Percentiles rank a stretch among this genome's conserved stretches.
These are phyloP conservation scores for Solenopsis invicta DNA, from an alignment of 1,140 invertebrate species.

Conservation along the genomic window DNA sequence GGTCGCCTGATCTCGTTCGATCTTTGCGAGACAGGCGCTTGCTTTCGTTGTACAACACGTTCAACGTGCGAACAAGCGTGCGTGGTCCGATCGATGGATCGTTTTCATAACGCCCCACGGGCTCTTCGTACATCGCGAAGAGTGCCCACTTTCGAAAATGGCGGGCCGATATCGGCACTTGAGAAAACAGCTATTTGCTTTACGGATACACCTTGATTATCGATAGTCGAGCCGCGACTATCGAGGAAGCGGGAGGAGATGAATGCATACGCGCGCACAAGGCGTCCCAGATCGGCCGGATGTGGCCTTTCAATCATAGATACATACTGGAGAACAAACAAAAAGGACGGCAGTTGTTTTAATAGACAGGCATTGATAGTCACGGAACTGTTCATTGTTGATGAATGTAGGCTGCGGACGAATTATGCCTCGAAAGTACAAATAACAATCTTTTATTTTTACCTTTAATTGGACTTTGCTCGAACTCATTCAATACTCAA, in stretches of 20 bases:
- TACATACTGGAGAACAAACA: neutral
- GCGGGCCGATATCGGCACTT: constrained; percentile 51
- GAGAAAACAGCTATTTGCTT: constrained; percentile 72
- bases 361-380: constrained; percentile 1
- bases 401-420: neutral
- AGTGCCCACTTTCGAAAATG: constrained; percentile 57
- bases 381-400: neutral
- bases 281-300: constrained; percentile 34
- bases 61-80: neutral
- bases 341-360: constrained; percentile 3
- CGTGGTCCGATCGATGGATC: neutral
- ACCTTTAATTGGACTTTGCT: neutral
- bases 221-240: constrained; percentile 50
- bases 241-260: neutral
- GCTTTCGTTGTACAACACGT: neutral
- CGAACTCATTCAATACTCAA: neutral
- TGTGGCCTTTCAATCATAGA: constrained; percentile 38
- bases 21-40: neutral
- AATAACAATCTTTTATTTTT: constrained; percentile 13
- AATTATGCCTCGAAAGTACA: constrained; percentile 11
- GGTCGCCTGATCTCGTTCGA: constrained; percentile 44
- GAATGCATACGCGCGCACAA: constrained; percentile 17
- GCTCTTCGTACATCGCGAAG: constrained; percentile 5
- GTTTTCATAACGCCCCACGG: constrained; percentile 26
- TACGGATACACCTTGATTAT: constrained; percentile 68